phyloP scores from a whole-genome alignment of 2,113 vertebrate genomes.

The Nasalis larvatus region DNA sequence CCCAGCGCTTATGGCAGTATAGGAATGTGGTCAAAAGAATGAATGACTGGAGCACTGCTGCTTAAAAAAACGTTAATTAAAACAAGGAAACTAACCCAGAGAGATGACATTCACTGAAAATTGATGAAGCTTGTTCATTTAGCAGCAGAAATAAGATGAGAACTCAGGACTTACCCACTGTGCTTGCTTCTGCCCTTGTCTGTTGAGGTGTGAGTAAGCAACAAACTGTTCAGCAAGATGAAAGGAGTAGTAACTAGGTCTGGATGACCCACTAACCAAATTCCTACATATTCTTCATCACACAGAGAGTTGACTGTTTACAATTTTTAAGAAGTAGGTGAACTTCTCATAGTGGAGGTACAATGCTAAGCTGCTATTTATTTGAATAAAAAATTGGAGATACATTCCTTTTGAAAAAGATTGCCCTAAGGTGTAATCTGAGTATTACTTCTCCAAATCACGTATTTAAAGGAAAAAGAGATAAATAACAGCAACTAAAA shows the following conservation, averaged over 20 bases:
- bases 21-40: background rate
- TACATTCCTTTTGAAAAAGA: background rate
- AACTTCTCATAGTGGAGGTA: background rate
- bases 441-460: background rate
- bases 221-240: background rate
- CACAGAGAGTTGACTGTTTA: background rate
- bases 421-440: background rate
- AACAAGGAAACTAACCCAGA: background rate
- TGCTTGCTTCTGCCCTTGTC: background rate
- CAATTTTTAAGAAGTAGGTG: background rate
- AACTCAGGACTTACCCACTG: background rate
- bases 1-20: accelerated
- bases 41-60: background rate
- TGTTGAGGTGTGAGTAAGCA: background rate
- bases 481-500: background rate
- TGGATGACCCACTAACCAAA: too few relatives aligned
- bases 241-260: background rate
- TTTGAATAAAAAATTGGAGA: background rate
- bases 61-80: background rate
- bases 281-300: background rate
- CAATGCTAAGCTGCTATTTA: background rate
- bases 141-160: background rate
- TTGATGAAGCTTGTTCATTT: background rate
- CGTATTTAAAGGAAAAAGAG: constrained; percentile 15
- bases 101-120: background rate